A percentile compares a stretch with the other conserved stretches of the same genome.
Evolutionary conservation across 2,888 invertebrate genomes (phyloP).

Genomic region (Willowsia nigromaculata): DNA sequence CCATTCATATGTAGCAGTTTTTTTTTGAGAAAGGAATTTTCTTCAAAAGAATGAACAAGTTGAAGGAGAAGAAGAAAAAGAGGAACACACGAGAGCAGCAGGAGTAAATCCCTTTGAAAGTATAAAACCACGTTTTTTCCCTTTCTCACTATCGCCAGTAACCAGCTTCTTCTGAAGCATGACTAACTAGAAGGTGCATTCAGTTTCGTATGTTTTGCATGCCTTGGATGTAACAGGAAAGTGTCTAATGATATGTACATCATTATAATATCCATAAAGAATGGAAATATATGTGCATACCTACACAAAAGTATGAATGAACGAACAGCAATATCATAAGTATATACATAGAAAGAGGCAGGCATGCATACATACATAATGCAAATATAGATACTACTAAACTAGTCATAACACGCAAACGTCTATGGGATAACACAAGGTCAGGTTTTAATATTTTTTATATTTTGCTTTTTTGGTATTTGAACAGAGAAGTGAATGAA

Average conservation of each 20-base stretch:
- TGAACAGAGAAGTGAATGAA: background rate
- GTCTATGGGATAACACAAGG: constrained; percentile 54
- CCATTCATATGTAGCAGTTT: constrained; percentile 49
- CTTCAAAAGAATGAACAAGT: background rate
- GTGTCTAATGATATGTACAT: background rate
- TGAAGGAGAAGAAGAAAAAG: background rate
- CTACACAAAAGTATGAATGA: constrained; percentile 2
- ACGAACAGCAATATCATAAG: background rate
- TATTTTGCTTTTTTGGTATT: constrained; percentile 7
- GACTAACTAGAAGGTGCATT: constrained; percentile 23
- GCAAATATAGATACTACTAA: constrained; percentile 5
- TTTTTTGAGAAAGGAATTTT: constrained; percentile 36
- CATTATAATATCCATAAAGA: background rate
- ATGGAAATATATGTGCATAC: background rate
- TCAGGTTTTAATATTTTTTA: constrained; percentile 43
- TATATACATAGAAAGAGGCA: too few species aligned
- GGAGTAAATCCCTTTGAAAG: constrained; percentile 63
- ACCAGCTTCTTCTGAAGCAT: constrained; percentile 26
- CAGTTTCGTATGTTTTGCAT: background rate
- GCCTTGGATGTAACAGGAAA: background rate
- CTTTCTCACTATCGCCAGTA: background rate
- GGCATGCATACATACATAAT: background rate
- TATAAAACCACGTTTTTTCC: constrained; percentile 61
- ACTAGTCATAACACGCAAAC: constrained; percentile 13
- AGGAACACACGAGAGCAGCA: constrained; percentile 42